Evolutionary conservation across 2,888 invertebrate genomes (phyloP).

Genomic region (Caenorhabditis macrosperma): DNA sequence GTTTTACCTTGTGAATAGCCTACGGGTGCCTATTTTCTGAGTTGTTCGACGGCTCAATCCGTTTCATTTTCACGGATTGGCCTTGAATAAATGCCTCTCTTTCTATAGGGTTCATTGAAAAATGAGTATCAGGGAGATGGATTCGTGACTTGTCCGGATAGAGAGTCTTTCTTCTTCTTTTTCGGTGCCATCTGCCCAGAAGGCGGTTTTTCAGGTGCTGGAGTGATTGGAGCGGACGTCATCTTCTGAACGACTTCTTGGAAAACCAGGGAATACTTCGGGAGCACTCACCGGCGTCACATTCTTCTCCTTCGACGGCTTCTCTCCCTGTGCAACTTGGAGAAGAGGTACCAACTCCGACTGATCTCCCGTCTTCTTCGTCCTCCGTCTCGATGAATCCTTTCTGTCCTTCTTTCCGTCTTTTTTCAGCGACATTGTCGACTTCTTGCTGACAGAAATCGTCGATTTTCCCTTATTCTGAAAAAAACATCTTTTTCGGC

Average conservation of each 20-base stretch:
- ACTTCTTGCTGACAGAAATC: background rate
- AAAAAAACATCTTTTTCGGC: background rate
- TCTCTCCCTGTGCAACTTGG: conserved; percentile 8
- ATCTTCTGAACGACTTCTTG: conserved; percentile 28
- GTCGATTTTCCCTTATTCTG: conserved; percentile 25
- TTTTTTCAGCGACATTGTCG: no score
- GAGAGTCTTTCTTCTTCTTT: conserved; percentile 22
- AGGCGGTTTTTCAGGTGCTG: conserved; percentile 18
- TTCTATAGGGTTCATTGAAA: conserved; percentile 12
- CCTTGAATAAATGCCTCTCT: conserved; percentile 8
- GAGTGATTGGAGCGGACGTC: background rate
- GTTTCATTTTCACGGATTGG: background rate
- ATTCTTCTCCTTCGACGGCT: conserved; percentile 12
- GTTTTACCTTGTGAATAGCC: conserved; percentile 46
- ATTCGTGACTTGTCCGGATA: conserved; percentile 7
- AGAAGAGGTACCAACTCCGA: conserved; percentile 23
- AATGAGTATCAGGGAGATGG: background rate
- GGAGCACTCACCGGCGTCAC: conserved; percentile 20
- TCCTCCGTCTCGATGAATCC: conserved; percentile 27
- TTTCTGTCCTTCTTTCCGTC: conserved; percentile 18
- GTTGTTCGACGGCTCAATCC: background rate
- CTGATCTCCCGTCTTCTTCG: conserved; percentile 13
- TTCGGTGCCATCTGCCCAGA: conserved; percentile 25
- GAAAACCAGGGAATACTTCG: no score
- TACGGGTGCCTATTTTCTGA: conserved; percentile 42